Evolutionary conservation across 2,888 invertebrate species (phyloP), one percentile per base, ranked within the genome.

Genomic region (Drosophila rubida): DNA sequence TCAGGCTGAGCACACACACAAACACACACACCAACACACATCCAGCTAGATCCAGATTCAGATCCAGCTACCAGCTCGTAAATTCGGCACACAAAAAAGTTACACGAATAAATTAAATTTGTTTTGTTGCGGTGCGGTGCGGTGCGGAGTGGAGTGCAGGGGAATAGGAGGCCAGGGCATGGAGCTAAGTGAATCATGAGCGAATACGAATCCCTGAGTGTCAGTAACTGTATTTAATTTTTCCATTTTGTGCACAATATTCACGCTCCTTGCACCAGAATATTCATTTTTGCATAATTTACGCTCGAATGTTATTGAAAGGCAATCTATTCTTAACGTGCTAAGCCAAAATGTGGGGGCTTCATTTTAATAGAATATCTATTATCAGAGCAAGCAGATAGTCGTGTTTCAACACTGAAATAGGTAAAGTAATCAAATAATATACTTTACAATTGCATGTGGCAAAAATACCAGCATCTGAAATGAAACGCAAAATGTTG

Each of bases 31-130:
- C 22, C 27, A 5, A 11, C 14, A 14, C 32, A 23, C 23, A 7
- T 3, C 25, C 25, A 6, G 25, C 32, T n/a, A 32, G 11, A 11
- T 32, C 32, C n/a, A 32, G 27, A 27, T 27, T 8, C 27, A 27
- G 32, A 32, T 8, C 11, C 67, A 54, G 50, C 45, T 22, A 37
- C 51, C 25, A 41, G 41, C 84, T 81, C 87, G 81, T 87, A 81
- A 81, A 81, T 83, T 87, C 71, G 75, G 68, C 75, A 69, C 65
- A 65, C 30, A 75, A 80, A 83, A 83, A 84, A 74, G 78, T 70
- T 75, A 60, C 75, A 69, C 70, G 85, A 84, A 84, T 84, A 88
- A 84, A 84, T 84, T 84, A 84, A 84, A 88, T 88, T 88, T 73
- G 75, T 71, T 23, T 14, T 32, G 51, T 75, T 73, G 81, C 46